Base-by-base conservation (phyloP, 2,888 invertebrate species). In the Campopleginae sp. region DNA sequence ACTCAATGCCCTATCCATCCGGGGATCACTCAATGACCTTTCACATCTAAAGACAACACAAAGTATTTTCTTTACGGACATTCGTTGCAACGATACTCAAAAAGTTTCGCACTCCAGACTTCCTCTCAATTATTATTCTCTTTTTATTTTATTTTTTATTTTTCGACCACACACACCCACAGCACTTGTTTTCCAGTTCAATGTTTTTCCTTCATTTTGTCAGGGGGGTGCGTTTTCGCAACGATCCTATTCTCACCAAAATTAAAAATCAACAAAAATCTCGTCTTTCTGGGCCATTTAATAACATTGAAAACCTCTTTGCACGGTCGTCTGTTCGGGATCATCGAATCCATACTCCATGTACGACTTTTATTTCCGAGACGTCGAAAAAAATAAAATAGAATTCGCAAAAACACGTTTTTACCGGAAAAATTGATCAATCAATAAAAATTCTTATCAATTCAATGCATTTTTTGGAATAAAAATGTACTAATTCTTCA, bases 11-110 rank as follows among this genome's bases (percentile, higher is more conserved):
- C 14, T 33, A 72, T 76, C 80, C 72, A 76, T 80, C 27, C 33
- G 23, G 71, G 44, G 19, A 31, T n/a, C 70, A 76, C 78, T 48
- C 48, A 71, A 76, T 66, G 81, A 85, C 79, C 65, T 79, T 82
- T 82, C 82, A 72, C 85, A 79, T 85, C 79, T 85, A 82, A 79
- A 80, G 74, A 85, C 85, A 82, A 76, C 85, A 85, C 85, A 82
- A 81, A 82, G 63, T 85, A 85, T 85, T 85, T 70, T 85, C 76
- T 76, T 79, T 61, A 85, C 81, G 79, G 79, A 85, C 81, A 80
- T 85, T 85, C 85, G 85, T 85, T 82, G 85, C 82, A 85, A 80
- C 76, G 85, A 80, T 82, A 77, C 71, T 80, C 76, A 51, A 75
- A 77, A 77, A 31, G 44, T 80, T 85, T 78, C 66, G 44, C 85